Percentiles rank a stretch among this genome's conserved stretches.
These are phyloP conservation scores for Chionoecetes opilio DNA, from an alignment of 1,140 invertebrate species.

Conservation along the genomic window DNA sequence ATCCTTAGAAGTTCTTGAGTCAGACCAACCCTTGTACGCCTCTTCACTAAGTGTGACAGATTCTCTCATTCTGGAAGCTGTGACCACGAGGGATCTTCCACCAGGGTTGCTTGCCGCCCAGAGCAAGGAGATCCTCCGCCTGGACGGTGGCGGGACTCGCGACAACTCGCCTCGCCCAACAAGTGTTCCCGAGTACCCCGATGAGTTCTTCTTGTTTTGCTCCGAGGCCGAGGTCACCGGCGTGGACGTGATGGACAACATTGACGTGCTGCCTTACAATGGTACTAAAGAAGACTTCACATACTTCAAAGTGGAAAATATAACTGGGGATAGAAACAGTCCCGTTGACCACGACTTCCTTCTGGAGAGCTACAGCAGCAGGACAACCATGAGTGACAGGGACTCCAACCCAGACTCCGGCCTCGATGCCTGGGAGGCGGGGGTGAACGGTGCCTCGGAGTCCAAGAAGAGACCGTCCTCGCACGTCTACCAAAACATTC, in stretches of 20 bases:
- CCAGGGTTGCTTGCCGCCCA: background rate
- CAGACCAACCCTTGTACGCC: background rate
- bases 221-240: constrained; percentile 72
- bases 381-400: background rate
- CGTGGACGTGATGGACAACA: constrained; percentile 69
- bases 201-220: constrained; percentile 74
- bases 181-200: constrained; percentile 40
- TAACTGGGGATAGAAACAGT: constrained; percentile 32
- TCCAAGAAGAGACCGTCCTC: background rate
- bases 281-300: constrained; percentile 52
- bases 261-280: constrained; percentile 61
- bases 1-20: background rate
- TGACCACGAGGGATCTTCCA: background rate
- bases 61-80: background rate
- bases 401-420: background rate
- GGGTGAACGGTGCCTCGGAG: background rate
- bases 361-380: constrained; percentile 52
- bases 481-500: constrained; percentile 65
- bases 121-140: background rate
- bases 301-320: constrained; percentile 70
- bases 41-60: background rate
- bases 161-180: background rate
- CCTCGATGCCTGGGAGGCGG: background rate
- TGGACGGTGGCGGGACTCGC: background rate
- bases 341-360: constrained; percentile 68